These are phyloP conservation scores for Butorides virescens DNA, from an alignment of 2,113 vertebrate genomes.

Conservation along the genomic window DNA sequence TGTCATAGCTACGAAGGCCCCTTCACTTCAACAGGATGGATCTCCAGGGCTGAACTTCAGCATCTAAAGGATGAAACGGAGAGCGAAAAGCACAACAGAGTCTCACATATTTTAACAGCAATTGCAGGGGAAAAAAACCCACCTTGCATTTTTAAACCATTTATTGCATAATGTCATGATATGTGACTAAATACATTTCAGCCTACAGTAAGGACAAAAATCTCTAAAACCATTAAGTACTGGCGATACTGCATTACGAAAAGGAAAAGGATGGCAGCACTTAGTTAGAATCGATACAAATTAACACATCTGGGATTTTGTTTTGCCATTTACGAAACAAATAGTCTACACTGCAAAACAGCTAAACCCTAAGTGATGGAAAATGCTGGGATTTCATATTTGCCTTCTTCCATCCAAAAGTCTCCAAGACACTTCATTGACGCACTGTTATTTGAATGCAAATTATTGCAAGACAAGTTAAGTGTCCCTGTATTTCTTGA, in stretches of 20 bases:
- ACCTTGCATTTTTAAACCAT: slow-evolving; percentile 62
- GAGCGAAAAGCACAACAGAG: slow-evolving; percentile 4
- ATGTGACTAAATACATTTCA: slow-evolving; percentile 69
- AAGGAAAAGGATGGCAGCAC: slow-evolving; percentile 44
- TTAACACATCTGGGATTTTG: not conserved
- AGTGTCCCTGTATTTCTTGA: slow-evolving; percentile 65
- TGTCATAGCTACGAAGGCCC: not conserved
- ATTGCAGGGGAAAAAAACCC: not conserved
- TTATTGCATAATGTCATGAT: slow-evolving; percentile 76
- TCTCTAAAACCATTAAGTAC: slow-evolving; percentile 33
- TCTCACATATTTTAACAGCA: slow-evolving; percentile 2
- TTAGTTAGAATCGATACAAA: not conserved
- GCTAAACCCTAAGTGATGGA: slow-evolving; percentile 18
- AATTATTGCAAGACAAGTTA: slow-evolving; percentile 59
- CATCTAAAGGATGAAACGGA: not conserved
- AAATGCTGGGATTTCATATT: slow-evolving; percentile 43
- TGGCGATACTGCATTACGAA: slow-evolving; percentile 17
- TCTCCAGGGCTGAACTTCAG: not conserved
- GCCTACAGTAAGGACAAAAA: slow-evolving; percentile 63
- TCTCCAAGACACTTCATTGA: slow-evolving; percentile 37
- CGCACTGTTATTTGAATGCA: slow-evolving; percentile 25
- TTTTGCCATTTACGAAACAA: slow-evolving; percentile 3
- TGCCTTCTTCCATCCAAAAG: slow-evolving; percentile 63
- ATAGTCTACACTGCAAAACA: slow-evolving; percentile 18
- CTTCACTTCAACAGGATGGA: not conserved